Evolutionary conservation across 2,888 invertebrate genomes (phyloP).

Genomic region (Stenolophus ochropezus): DNA sequence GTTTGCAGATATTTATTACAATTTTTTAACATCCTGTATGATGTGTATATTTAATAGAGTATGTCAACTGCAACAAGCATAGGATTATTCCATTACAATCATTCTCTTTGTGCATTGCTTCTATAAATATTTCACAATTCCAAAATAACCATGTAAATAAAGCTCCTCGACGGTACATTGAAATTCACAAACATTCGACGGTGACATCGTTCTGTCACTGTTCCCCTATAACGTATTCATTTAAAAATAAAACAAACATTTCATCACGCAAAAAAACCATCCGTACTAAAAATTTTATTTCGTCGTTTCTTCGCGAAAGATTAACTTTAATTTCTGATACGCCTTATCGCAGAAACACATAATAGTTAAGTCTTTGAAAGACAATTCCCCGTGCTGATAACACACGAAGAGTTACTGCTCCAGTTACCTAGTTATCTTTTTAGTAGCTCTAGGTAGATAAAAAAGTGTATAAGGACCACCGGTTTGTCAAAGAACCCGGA

Average conservation of each 20-base stretch:
- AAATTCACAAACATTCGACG: neutral
- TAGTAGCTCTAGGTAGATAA: conserved; percentile 15
- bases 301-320: neutral
- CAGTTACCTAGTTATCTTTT: conserved; percentile 19
- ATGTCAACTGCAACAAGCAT: neutral
- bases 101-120: conserved; percentile 9
- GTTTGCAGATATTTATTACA: too few species aligned
- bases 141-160: neutral
- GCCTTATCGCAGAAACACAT: neutral
- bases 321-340: neutral
- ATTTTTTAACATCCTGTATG: too few species aligned
- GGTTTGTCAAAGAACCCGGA: neutral
- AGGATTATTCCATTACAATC: neutral
- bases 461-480: neutral
- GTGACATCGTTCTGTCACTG: conserved; percentile 19
- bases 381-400: conserved; percentile 12
- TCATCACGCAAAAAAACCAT: conserved; percentile 18
- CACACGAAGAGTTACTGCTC: neutral
- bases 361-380: conserved; percentile 21
- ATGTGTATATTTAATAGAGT: too few species aligned
- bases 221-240: neutral
- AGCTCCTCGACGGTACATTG: neutral
- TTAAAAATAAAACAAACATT: conserved; percentile 20
- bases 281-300: neutral
- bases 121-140: conserved; percentile 18